Base-by-base conservation (phyloP, 2,113 vertebrate genomes). In the Penelope pileata region DNA sequence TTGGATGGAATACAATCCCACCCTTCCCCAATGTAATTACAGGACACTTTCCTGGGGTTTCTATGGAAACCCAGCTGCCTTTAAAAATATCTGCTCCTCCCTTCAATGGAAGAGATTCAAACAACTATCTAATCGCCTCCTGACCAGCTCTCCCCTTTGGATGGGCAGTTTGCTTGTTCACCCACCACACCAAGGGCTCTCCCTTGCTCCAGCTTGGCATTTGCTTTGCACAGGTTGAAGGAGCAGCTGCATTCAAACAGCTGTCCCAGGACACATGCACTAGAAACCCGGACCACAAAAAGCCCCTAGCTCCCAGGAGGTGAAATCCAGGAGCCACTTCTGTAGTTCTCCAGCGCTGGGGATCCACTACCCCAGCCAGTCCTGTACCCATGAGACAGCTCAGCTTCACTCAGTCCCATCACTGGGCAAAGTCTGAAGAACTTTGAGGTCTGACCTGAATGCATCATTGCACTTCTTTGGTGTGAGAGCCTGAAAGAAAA, bases 1-100 rank as follows among this genome's bases (percentile, higher is more conserved):
- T 90, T 73, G 84, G 60, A 27, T 42, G 66, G 63, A 66, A 56
- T 68, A 19, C 30, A 73, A 85, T 43, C 6, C 2, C 29, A 72
- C 42, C 70, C 76, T 88, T 85, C 79, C 54, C 60, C 59, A 56
- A 32, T 1, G 12, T 22, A 59, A 90, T 9, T 69, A 9, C 72
- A 86, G 60, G 90, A 86, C 90, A 45, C 34, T 88, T 83, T 94
- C 54, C 68, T 2, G 10, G 34, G 43, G 90, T 96, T 95, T 92
- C 96, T 60, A 92, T 91, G 91, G 94, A 92, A 94, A 95, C 86
- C 36, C 88, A 83, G 27, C 86, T 93, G 92, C 83, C 81, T 94
- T 90, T 64, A 32, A 81, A 86, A 90, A 67, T 59, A 81, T 48
- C 87, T 87, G 12, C 51, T 94, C 12, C 47, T 83, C 77, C 51